Evolutionary conservation across 2,113 vertebrate genomes (phyloP), one percentile per base, ranked within the genome.

Genomic region (Empidonax traillii): DNA sequence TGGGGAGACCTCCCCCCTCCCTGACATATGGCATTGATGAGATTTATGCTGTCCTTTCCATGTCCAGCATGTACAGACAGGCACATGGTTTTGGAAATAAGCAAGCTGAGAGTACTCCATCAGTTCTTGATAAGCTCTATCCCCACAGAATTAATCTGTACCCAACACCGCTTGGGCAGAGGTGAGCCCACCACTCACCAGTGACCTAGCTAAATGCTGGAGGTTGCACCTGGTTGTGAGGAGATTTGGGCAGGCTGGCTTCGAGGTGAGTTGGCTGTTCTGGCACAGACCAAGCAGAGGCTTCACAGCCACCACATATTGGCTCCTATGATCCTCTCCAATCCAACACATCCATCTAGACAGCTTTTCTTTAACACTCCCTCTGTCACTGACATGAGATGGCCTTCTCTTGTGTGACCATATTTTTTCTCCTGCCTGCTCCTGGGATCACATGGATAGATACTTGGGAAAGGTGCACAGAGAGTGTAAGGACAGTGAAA

Each of bases 101-200:
- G 49, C 18, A 74, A 56, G 44, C 30, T 79, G 62, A 41, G 9
- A 46, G 30, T 9, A 33, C 16, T n/a, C 44, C 22, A 19, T 47
- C n/a, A 14, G n/a, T 76, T 86, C 12, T 59, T 31, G 27, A 35
- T 16, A 31, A 53, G 35, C 16, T 66, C n/a, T 53, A 4, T 13
- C n/a, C 33, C 23, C 44, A 46, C 7, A 43, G 39, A 52, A 7
- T 33, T 18, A 43, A 43, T 31, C 62, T 28, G 31, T 14, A 41
- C 62, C 28, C 62, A 43, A 39, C 0, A 0, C 2, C 23, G 8
- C 8, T 4, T 4, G 13, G n/a, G 31, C 13, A 37, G 4, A 76
- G 20, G 44, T 71, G 23, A 39, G 55, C 49, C 55, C n/a, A 11
- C 28, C n/a, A 63, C 25, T 69, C 43, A 23, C 14, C 6, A 1